These are phyloP conservation scores for Pogonomyrmex barbatus DNA, from an alignment of 1,140 invertebrate genomes.

Conservation along the genomic window DNA sequence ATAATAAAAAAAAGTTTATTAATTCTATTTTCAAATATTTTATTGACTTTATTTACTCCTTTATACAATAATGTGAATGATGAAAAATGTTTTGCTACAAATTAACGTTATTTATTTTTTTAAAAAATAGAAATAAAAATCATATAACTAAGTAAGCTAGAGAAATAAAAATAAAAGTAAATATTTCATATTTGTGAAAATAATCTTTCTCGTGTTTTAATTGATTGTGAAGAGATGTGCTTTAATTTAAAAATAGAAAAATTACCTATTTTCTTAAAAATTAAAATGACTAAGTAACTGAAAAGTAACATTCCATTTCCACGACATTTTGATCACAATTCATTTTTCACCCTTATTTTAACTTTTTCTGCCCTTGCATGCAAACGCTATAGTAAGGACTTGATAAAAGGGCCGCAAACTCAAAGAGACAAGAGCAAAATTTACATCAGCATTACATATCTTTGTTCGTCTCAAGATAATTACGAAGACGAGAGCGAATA, in stretches of 20 bases:
- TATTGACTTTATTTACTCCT: background rate
- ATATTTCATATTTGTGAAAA: background rate
- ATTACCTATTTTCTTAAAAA: background rate
- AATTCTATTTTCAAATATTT: background rate
- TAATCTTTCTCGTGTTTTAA: background rate
- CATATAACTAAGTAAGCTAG: background rate
- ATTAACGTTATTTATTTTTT: too few species aligned
- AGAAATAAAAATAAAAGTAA: background rate
- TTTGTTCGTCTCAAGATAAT: conserved; percentile 26
- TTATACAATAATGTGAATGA: background rate
- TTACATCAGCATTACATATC: conserved; percentile 21
- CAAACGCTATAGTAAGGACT: conserved; percentile 2
- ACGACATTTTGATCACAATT: background rate
- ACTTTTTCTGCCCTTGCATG: background rate
- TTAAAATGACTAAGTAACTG: background rate
- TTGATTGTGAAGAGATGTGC: background rate
- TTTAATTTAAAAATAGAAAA: conserved; percentile 2
- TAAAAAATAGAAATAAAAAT: background rate
- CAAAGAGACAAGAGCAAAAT: conserved; percentile 23
- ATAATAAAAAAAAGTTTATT: background rate
- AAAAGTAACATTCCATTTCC: background rate
- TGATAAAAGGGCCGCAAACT: background rate
- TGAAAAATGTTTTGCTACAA: background rate
- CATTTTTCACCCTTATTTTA: background rate
- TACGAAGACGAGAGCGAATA: background rate